Evolutionary conservation across 2,888 invertebrate species (phyloP), one percentile per base, ranked within the genome.

Genomic region (Mellilla xanthometata): DNA sequence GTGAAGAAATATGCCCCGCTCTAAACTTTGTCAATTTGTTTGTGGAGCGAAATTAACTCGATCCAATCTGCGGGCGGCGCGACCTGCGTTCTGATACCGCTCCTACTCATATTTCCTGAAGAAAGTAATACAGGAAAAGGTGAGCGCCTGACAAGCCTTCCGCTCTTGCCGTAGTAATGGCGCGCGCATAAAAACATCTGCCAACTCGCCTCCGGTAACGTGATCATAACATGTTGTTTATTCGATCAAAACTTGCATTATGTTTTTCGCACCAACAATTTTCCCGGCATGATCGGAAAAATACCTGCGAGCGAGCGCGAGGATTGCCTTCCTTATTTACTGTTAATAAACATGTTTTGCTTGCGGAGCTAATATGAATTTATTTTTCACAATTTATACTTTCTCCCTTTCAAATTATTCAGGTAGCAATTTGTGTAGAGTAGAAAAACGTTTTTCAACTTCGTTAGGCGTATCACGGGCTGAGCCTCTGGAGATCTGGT

Each of bases 11-110:
- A 87, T 88, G 86, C 85, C 80, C 81, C 85, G 86, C 81, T 88
- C 79, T 86, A 86, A 89, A 89, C 88, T 89, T 89, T 89, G 88
- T 88, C 89, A 89, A 89, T 89, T 88, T 89, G 87, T 89, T 89
- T 89, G 88, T 88, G 84, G 85, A 86, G 86, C 77, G 83, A 89
- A 88, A 89, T 89, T 89, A 89, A 88, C 89, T 89, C 85, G 88
- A 88, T 88, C 88, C 85, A 86, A 88, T 88, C 89, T 87, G 85
- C 76, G 83, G 79, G 79, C 76, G 62, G 57, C 66, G 68, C 81
- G 81, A 81, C 80, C 80, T 74, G 79, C 73, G 75, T 72, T 59
- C 72, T 68, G 77, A 76, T 79, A 76, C 72, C 71, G 67, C 52
- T 58, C 59, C 65, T 67, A 64, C 71, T 75, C 78, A 77, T 74